Evolutionary conservation across 2,113 vertebrate genomes (phyloP).

Genomic region (Daubentonia madagascariensis): DNA sequence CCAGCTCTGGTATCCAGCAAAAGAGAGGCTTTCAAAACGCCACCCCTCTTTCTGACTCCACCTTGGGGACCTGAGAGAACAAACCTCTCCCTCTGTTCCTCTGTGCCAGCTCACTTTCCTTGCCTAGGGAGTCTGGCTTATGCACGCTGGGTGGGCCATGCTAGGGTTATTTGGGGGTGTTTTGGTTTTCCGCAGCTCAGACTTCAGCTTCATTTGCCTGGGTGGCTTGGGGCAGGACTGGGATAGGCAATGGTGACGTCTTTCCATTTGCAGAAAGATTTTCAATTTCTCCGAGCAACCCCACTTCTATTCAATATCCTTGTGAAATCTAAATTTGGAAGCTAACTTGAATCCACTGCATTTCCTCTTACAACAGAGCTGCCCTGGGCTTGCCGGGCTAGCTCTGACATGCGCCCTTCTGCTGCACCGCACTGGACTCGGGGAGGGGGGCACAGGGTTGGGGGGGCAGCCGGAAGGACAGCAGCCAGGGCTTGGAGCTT

Average conservation of each 20-base stretch:
- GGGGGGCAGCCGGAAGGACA: too few relatives aligned
- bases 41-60: background rate
- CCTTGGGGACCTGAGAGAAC: background rate
- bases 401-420: background rate
- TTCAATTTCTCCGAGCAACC: slow-evolving; percentile 60
- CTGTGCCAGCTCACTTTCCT: background rate
- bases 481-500: background rate
- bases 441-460: accelerated
- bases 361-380: slow-evolving; percentile 21
- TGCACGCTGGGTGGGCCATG: background rate
- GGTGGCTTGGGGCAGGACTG: background rate
- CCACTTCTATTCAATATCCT: slow-evolving; percentile 58
- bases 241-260: slow-evolving; percentile 37
- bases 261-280: slow-evolving; percentile 31
- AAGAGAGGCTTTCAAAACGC: background rate
- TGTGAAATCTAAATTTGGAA: slow-evolving; percentile 69
- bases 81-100: background rate
- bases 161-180: too few relatives aligned
- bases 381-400: background rate
- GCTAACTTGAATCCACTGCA: slow-evolving; percentile 47
- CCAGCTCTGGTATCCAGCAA: background rate
- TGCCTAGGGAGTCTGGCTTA: background rate
- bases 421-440: background rate
- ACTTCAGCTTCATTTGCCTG: background rate
- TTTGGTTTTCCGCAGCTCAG: background rate